Conservation (phyloP, 2,888 invertebrate genomes). For the Hylaea fasciaria region DNA sequence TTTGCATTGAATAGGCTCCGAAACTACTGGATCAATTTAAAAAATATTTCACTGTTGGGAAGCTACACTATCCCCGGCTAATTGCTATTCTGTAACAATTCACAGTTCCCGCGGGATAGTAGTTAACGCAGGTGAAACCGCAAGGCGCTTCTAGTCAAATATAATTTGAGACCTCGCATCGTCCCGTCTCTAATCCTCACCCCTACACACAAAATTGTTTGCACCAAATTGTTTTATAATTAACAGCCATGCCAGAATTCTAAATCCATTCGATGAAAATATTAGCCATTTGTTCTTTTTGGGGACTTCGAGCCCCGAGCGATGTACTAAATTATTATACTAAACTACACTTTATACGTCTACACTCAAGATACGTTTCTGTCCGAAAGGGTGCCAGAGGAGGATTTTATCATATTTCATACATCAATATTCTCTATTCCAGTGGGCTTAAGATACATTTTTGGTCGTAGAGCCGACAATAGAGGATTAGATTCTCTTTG, state of each 20-base stretch:
- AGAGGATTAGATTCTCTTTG: constrained; percentile 73
- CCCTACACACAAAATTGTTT: constrained; percentile 20
- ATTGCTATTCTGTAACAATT: too few species aligned
- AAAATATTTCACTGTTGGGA: too few species aligned
- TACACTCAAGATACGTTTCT: constrained; percentile 39
- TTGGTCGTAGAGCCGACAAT: constrained; percentile 34
- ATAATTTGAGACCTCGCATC: too few species aligned
- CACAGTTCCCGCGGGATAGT: too few species aligned
- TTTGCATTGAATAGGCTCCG: too few species aligned
- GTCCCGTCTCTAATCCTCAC: constrained; percentile 18
- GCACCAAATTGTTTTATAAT: constrained; percentile 43
- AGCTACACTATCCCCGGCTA: too few species aligned
- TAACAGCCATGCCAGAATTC: constrained; percentile 44
- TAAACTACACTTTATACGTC: constrained; percentile 42
- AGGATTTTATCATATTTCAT: constrained; percentile 47
- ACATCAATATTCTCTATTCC: constrained; percentile 43
- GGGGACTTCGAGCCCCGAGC: constrained; percentile 55
- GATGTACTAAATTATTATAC: constrained; percentile 14
- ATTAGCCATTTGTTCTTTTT: constrained; percentile 55
- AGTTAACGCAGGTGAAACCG: too few species aligned
- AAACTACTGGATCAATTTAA: too few species aligned
- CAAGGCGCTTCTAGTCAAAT: too few species aligned
- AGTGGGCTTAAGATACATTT: constrained; percentile 37
- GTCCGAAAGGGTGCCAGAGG: constrained; percentile 27
- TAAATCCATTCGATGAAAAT: constrained; percentile 45